Conservation (phyloP, 2,113 vertebrate genomes). For the Cettia cetti region DNA sequence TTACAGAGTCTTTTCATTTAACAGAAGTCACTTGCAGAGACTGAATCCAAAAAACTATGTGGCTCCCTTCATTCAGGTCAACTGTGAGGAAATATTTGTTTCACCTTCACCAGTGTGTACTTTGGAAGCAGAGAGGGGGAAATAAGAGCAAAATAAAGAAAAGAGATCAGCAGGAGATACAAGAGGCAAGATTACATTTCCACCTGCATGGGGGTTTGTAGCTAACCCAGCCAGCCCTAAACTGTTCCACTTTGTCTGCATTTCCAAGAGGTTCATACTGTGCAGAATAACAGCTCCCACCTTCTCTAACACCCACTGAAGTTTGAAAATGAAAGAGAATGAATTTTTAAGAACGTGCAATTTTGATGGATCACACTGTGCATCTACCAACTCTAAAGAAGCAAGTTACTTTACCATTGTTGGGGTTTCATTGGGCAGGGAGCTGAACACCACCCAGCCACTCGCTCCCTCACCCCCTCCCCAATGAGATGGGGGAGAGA, state of each 20-base stretch:
- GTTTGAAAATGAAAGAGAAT: neutral
- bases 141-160: neutral
- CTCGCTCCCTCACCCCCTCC: neutral
- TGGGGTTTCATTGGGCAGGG: neutral
- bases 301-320: constrained; percentile 10
- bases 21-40: neutral
- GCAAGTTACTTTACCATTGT: neutral
- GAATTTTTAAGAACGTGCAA: neutral
- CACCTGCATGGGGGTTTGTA: neutral
- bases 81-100: neutral
- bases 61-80: neutral
- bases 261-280: neutral
- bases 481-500: accelerated
- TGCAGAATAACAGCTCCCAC: constrained; percentile 24
- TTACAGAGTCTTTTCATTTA: neutral
- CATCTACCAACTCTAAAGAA: neutral
- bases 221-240: neutral
- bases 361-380: neutral
- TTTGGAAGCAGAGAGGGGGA: neutral
- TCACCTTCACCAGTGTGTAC: neutral
- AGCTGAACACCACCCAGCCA: neutral
- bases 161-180: neutral
- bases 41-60: neutral
- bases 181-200: neutral
- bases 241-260: neutral